phyloP scores from a whole-genome alignment of 2,797 vertebrate genomes.

The Rhinichthys osculus region DNA sequence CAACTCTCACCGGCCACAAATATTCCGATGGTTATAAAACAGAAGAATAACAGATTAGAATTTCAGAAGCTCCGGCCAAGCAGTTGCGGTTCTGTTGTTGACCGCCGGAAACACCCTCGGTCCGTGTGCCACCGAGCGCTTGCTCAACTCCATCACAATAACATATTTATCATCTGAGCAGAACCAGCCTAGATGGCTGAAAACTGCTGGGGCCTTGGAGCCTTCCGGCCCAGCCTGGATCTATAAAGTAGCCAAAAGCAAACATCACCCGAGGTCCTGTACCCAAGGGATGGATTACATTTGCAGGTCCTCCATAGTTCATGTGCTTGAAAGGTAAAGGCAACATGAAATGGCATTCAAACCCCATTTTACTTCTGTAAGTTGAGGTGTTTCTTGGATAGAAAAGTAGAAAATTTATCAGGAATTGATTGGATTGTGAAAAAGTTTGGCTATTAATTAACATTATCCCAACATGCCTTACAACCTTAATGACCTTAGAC shows the following conservation, averaged over 20 bases:
- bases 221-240: conserved; percentile 39
- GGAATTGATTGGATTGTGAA: background rate
- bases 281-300: background rate
- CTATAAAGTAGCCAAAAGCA: background rate
- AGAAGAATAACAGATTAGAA: conserved; percentile 27
- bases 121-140: conserved; percentile 20
- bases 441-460: background rate
- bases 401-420: background rate
- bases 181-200: background rate
- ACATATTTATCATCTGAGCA: conserved; percentile 36
- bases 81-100: background rate
- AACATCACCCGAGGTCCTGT: background rate
- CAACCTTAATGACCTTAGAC: background rate
- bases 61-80: conserved; percentile 3
- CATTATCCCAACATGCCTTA: background rate
- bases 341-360: background rate
- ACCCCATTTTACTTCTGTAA: background rate
- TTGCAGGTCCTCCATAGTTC: too few relatives aligned
- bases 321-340: background rate
- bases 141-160: conserved; percentile 1
- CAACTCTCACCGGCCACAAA: conserved; percentile 11
- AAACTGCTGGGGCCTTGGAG: conserved; percentile 45
- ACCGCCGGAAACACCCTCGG: conserved; percentile 36
- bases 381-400: background rate
- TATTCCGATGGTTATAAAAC: conserved; percentile 30